These are phyloP conservation scores for Darwinula stevensoni DNA, from an alignment of 2,888 invertebrate genomes.

Conservation along the genomic window DNA sequence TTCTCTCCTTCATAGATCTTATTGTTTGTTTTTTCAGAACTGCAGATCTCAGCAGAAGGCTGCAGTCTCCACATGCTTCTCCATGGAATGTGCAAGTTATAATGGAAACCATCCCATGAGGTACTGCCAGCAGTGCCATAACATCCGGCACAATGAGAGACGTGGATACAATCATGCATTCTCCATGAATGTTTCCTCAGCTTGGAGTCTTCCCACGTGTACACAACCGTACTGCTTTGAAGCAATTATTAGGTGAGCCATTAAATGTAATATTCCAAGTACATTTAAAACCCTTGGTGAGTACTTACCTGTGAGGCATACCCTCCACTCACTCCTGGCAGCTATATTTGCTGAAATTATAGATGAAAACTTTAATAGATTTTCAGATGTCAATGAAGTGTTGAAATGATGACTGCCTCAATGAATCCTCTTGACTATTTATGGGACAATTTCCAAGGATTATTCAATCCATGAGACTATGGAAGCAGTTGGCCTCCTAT, in stretches of 20 bases:
- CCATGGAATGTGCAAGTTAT: conserved; percentile 80
- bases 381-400: too few relatives aligned
- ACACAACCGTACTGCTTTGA: conserved; percentile 80
- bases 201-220: conserved; percentile 67
- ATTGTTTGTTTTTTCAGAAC: conserved; percentile 31
- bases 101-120: conserved; percentile 93
- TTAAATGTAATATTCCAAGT: conserved; percentile 1
- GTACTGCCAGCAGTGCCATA: conserved; percentile 66
- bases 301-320: conserved; percentile 6
- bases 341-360: too few relatives aligned
- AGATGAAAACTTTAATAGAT: too few relatives aligned
- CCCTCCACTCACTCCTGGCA: too few relatives aligned
- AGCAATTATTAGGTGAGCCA: conserved; percentile 49
- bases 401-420: too few relatives aligned
- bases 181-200: conserved; percentile 52
- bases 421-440: too few relatives aligned
- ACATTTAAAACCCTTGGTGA: background rate
- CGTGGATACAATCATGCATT: conserved; percentile 69
- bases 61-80: conserved; percentile 84
- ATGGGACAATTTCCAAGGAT: too few relatives aligned
- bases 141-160: conserved; percentile 55
- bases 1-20: too few relatives aligned
- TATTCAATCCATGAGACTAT: too few relatives aligned
- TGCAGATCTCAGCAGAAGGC: conserved; percentile 70
- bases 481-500: too few relatives aligned